Percentiles rank a stretch among this genome's conserved stretches.
phyloP scores from a whole-genome alignment of 2,113 vertebrate genomes.

The Sylvilagus bachmani region DNA sequence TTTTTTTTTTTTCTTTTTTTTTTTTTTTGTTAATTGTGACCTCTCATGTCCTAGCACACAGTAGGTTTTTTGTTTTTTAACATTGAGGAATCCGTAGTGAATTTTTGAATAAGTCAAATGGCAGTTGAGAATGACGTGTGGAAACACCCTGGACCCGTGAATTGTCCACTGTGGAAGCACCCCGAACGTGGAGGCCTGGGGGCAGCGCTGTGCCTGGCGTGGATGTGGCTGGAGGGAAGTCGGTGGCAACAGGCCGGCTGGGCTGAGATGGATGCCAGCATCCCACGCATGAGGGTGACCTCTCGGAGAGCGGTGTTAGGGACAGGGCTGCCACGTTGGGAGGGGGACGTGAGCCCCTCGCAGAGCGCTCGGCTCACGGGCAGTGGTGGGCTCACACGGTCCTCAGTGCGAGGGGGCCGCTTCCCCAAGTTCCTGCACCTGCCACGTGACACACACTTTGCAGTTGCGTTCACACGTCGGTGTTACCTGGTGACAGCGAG shows the following conservation, averaged over 20 bases:
- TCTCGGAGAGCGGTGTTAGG: slow-evolving; percentile 42
- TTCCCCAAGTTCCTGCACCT: not conserved
- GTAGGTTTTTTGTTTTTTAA: not conserved
- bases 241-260: not conserved
- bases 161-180: too few species aligned
- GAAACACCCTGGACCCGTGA: not conserved
- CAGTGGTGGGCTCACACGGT: not conserved
- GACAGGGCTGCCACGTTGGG: not conserved
- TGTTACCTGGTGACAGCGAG: not conserved
- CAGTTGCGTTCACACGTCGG: not conserved
- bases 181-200: accelerated
- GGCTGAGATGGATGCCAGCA: too few species aligned
- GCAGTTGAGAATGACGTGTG: not conserved
- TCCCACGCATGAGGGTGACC: too few species aligned
- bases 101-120: not conserved
- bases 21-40: not conserved
- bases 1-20: not conserved
- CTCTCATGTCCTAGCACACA: not conserved
- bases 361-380: too few species aligned
- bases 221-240: not conserved
- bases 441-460: not conserved
- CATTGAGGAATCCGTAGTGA: not conserved
- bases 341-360: too few species aligned
- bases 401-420: not conserved
- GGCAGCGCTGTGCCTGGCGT: not conserved